Evolutionary conservation across 2,888 invertebrate genomes (phyloP), one percentile per base, ranked within the genome.

Genomic region (Leptothorax acervorum): DNA sequence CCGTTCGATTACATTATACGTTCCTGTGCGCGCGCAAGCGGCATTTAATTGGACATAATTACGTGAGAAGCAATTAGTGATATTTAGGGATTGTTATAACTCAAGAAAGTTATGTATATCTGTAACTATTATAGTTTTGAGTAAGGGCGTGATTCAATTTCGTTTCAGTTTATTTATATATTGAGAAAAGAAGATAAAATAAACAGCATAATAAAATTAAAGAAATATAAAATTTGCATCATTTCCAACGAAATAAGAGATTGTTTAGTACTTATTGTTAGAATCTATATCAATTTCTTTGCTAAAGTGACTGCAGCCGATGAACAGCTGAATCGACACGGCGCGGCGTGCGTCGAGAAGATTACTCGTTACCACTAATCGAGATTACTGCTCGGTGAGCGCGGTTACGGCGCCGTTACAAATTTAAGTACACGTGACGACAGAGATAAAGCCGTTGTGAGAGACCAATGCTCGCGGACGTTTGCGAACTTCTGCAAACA

Each of bases 381-480:
- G 71, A 35, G 71, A 71, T 79, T 79, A 48, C 48, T 48, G 12
- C 48, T 51, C 39, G 12, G 35, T 39, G 28, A 81, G 18, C 28
- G 35, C 42, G 63, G 18, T 39, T 66, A 53, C 66, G 55, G 42
- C 18, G 55, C 60, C 60, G 60, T 39, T 71, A 82, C 71, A 85
- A 86, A 87, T 87, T 84, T 84, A 87, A 87, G 79, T 84, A 82
- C 57, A 82, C 53, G 57, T 55, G 75, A 66, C 42, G 48, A 71
- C 71, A 63, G 71, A 84, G 86, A 85, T 85, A 86, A 85, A 87
- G 82, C 71, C 74, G 70, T 70, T 79, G 73, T 79, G 57, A n/a
- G 82, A 48, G 83, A 76, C 65, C 73, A 76, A 76, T 75, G 75
- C 62, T 84, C 79, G 71, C 60, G 82, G 62, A 70, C 86, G 63